These are phyloP conservation scores for Drosophila lacicola DNA, from an alignment of 2,888 invertebrate genomes.

Conservation along the genomic window DNA sequence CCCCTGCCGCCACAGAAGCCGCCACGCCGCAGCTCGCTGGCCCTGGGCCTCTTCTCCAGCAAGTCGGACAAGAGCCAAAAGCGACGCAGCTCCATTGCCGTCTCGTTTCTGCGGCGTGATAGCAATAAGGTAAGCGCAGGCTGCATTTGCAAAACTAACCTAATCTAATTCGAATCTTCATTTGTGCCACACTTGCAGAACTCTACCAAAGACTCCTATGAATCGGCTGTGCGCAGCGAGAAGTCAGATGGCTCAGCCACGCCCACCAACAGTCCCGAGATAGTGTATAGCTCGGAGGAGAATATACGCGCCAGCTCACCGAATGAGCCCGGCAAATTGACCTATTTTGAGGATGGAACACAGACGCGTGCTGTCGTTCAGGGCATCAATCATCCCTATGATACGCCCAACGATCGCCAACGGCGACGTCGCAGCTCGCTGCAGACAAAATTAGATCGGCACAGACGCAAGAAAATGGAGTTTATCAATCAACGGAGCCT, in stretches of 20 bases:
- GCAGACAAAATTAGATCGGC: constrained; percentile 84
- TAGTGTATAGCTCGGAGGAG: constrained; percentile 81
- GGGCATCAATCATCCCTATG: constrained; percentile 68
- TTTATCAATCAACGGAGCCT: constrained; percentile 74
- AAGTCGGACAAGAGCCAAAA: constrained; percentile 82
- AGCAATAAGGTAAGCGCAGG: constrained; percentile 81
- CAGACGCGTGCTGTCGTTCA: constrained; percentile 72
- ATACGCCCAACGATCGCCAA: constrained; percentile 82
- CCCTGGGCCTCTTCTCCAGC: constrained; percentile 82
- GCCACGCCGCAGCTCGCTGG: constrained; percentile 84
- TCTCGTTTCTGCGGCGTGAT: constrained; percentile 83
- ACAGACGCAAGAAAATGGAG: constrained; percentile 84
- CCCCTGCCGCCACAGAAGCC: constrained; percentile 82
- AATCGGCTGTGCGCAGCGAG: constrained; percentile 84
- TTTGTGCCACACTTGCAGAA: constrained; percentile 55
- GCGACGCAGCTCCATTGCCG: constrained; percentile 85
- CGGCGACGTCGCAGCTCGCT: constrained; percentile 84
- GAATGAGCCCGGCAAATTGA: constrained; percentile 79
- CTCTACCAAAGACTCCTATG: constrained; percentile 83
- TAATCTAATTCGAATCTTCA: neutral
- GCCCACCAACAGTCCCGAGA: constrained; percentile 77
- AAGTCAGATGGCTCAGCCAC: constrained; percentile 83
- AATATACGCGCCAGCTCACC: constrained; percentile 83
- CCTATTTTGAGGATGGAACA: constrained; percentile 82
- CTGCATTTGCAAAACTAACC: neutral